These are phyloP conservation scores for Peromyscus polionotus DNA, from an alignment of 2,113 vertebrate species.

Conservation along the genomic window DNA sequence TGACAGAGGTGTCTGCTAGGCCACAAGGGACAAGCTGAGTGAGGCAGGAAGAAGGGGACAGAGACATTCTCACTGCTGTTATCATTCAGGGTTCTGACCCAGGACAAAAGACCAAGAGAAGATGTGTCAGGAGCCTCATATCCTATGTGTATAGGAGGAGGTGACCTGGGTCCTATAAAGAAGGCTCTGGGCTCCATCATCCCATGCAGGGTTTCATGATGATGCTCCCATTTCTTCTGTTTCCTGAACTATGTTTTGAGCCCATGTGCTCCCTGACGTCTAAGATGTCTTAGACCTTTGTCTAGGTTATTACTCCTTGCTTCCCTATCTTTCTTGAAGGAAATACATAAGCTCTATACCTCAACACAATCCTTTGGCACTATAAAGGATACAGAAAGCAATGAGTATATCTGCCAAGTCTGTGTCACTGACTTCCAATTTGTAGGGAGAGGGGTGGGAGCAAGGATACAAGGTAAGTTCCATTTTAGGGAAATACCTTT, in stretches of 20 bases:
- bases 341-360: neutral
- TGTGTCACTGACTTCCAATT: no score
- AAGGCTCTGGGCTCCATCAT: neutral
- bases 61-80: neutral
- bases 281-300: neutral
- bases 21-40: neutral
- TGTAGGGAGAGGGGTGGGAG: no score
- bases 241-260: neutral
- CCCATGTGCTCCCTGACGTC: neutral
- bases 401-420: no score
- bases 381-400: neutral
- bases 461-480: no score
- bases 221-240: neutral
- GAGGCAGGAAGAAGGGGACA: neutral
- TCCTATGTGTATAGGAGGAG: neutral
- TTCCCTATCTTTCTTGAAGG: neutral
- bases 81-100: neutral
- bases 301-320: neutral
- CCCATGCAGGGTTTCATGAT: neutral
- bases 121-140: neutral
- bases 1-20: neutral
- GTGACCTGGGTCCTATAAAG: neutral
- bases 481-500: no score
- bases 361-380: neutral
- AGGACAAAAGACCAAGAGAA: no score